Percentiles rank a stretch among this genome's conserved stretches.
Conservation (phyloP, 2,888 invertebrate genomes). For the Trichogramma dendrolimi region DNA sequence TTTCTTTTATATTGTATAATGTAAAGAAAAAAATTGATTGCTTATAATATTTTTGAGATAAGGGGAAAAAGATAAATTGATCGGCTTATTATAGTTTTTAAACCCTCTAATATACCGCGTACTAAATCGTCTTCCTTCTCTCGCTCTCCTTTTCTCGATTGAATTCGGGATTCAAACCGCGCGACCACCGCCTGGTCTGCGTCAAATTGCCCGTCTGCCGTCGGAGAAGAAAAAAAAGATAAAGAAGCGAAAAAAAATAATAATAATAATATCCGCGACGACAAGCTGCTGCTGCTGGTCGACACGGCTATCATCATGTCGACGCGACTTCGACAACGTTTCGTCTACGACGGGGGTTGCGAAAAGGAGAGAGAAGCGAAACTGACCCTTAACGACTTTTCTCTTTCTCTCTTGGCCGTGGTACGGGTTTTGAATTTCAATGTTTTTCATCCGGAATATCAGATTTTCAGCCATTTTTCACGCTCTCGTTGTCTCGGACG, state of each 20-base stretch:
- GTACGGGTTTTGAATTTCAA: conserved; percentile 53
- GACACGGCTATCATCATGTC: conserved; percentile 2
- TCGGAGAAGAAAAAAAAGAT: background rate
- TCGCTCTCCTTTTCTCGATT: conserved; percentile 34
- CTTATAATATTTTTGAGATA: background rate
- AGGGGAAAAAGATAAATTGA: conserved; percentile 25
- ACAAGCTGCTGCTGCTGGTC: conserved; percentile 25
- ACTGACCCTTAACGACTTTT: conserved; percentile 54
- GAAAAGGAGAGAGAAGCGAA: conserved; percentile 38
- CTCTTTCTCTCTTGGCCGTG: conserved; percentile 38
- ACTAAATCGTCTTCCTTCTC: background rate
- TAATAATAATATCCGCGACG: conserved; percentile 45
- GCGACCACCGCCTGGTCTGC: conserved; percentile 38
- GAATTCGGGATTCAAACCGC: conserved; percentile 48
- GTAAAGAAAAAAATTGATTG: background rate
- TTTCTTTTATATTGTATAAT: background rate
- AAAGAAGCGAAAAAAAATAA: conserved; percentile 15
- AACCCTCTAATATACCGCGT: conserved; percentile 42
- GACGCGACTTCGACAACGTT: no score
- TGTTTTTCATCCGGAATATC: conserved; percentile 54
- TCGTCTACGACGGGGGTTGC: no score
- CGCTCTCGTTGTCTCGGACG: conserved; percentile 37
- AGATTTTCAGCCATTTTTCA: conserved; percentile 53
- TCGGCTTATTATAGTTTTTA: conserved; percentile 33
- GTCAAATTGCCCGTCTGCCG: conserved; percentile 32